These are phyloP conservation scores for Agrotis clavis DNA, from an alignment of 2,888 invertebrate genomes.

Conservation along the genomic window DNA sequence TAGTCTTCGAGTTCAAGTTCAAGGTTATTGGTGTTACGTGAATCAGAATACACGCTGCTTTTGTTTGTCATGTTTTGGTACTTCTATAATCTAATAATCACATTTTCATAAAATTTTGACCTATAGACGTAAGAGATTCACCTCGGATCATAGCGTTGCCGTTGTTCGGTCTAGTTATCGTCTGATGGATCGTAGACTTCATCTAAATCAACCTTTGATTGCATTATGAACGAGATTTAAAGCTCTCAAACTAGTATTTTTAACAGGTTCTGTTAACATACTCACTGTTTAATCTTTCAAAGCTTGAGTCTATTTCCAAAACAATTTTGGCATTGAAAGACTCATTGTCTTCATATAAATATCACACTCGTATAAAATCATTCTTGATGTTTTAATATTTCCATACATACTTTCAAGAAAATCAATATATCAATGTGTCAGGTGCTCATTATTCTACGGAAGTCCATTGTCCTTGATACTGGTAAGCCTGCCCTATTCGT, in stretches of 20 bases:
- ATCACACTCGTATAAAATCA: not conserved
- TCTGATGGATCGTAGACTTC: no score
- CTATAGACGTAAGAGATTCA: not conserved
- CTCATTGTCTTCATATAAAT: not conserved
- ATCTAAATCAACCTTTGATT: not conserved
- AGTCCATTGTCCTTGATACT: slow-evolving; percentile 24
- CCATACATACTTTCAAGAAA: slow-evolving; percentile 18
- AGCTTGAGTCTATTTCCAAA: not conserved
- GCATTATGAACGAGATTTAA: not conserved
- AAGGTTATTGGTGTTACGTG: slow-evolving; percentile 25
- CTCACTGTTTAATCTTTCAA: no score
- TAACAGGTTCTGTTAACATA: no score
- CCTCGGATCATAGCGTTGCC: no score
- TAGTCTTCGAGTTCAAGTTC: slow-evolving; percentile 36
- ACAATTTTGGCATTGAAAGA: not conserved
- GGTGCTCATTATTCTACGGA: slow-evolving; percentile 40
- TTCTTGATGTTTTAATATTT: slow-evolving; percentile 1
- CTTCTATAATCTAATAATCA: not conserved
- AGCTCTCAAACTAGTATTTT: no score
- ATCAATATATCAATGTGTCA: not conserved
- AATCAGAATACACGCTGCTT: slow-evolving; percentile 25
- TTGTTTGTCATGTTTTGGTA: slow-evolving; percentile 17
- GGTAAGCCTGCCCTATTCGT: not conserved
- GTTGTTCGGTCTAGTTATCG: no score
- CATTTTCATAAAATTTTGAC: not conserved